Conservation (phyloP, 2,888 invertebrate species). For the Stegophylla sp. region DNA sequence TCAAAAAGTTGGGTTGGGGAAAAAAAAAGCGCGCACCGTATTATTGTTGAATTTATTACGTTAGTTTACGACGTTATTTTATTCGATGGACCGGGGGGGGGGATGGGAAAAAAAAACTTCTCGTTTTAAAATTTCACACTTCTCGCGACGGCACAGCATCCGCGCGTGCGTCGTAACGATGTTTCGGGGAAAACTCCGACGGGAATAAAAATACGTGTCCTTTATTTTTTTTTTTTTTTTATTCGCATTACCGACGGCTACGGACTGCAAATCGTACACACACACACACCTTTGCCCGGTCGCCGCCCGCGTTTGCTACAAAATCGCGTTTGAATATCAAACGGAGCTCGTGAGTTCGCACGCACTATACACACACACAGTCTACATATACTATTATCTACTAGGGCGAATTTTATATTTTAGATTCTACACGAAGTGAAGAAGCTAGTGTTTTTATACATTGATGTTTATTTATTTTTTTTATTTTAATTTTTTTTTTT, state of each 20-base stretch:
- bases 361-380: too few relatives aligned
- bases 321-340: too few relatives aligned
- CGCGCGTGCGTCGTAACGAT: not conserved
- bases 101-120: constrained; percentile 1
- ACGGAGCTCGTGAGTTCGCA: too few relatives aligned
- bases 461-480: too few relatives aligned
- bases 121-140: constrained; percentile 17
- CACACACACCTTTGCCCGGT: too few relatives aligned
- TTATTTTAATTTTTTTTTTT: too few relatives aligned
- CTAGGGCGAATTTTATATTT: too few relatives aligned
- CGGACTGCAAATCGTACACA: too few relatives aligned
- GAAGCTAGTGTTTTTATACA: too few relatives aligned
- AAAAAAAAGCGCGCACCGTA: not conserved
- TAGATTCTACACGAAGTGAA: too few relatives aligned
- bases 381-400: too few relatives aligned
- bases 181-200: not conserved
- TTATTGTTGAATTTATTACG: constrained; percentile 38
- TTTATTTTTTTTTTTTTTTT: not conserved
- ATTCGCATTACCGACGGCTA: not conserved
- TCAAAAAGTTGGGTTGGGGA: not conserved
- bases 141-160: not conserved
- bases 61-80: constrained; percentile 38
- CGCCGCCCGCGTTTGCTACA: too few relatives aligned
- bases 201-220: not conserved
- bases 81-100: not conserved